Evolutionary conservation across 2,888 invertebrate genomes (phyloP), one percentile per base, ranked within the genome.

Genomic region (Monoplex corrugatus): DNA sequence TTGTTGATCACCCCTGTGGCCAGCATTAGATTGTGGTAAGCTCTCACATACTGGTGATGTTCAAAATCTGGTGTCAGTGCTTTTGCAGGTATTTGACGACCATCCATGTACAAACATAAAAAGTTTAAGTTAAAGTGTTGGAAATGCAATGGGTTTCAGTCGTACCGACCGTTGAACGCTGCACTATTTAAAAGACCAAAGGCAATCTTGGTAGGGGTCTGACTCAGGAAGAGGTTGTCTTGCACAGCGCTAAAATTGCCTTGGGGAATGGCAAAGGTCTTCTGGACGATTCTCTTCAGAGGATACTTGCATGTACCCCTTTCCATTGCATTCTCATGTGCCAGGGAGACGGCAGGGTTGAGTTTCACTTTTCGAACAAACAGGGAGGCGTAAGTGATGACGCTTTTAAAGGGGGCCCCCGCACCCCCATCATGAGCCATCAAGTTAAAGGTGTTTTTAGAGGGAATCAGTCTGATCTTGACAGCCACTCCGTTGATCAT

Each of bases 141-240:
- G 38, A 89, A 87, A 68, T 90, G 84, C 43, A 45, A 87, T 8
- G 89, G 86, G 23, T 87, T 90, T 57, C 40, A 35, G 1, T 35
- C 87, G 57, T 89, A 89, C 23, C 32, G 28, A 0, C 90, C 90
- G 57, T 89, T 89, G 35, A 87, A 78, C 1, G 89, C 90, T 0
- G 23, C 63, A 10, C 72, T 50, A 3, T 38, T 44, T 5, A 89
- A 44, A 5, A 89, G 10, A 32, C 87, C 78, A 13, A 89, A 43
- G 35, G 89, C 72, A 6, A 90, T 38, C 2, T 57, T 35, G 8
- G 38, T 87, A 40, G 84, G 89, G 13, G 35, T 35, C 40, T 86
- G 85, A 45, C 85, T 44, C 10, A 87, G 68, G 45, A 89, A 50
- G 50, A 75, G 35, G 43, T 89, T 86, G 35, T 78, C 78, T 85